A percentile compares a stretch with the other conserved stretches of the same genome.
Evolutionary conservation across 2,888 invertebrate species (phyloP).

Genomic region (Syritta pipiens): DNA sequence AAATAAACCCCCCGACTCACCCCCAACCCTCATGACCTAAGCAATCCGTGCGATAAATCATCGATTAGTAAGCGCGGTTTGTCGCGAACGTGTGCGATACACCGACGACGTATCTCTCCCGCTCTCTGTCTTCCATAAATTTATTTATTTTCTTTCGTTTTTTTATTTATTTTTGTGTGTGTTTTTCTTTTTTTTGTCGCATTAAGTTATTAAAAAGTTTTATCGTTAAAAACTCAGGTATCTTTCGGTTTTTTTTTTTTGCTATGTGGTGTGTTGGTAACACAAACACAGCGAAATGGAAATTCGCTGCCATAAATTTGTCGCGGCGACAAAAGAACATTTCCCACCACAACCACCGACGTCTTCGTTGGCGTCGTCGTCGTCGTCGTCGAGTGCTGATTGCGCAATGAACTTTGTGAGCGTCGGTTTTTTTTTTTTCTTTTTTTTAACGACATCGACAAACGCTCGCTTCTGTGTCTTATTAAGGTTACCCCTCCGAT

Average conservation of each 20-base stretch:
- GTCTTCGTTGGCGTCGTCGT: not conserved
- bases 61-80: slow-evolving; percentile 59
- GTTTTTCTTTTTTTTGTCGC: slow-evolving; percentile 19
- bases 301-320: slow-evolving; percentile 34
- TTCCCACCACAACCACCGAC: not conserved
- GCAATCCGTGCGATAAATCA: slow-evolving; percentile 59
- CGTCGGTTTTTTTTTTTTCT: slow-evolving; percentile 5
- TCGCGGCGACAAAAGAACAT: slow-evolving; percentile 21
- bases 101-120: slow-evolving; percentile 2
- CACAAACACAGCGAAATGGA: slow-evolving; percentile 5
- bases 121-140: slow-evolving; percentile 21
- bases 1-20: no score
- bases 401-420: slow-evolving; percentile 46
- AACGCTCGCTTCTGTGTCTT: no score
- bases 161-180: slow-evolving; percentile 3
- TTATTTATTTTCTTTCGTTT: slow-evolving; percentile 7
- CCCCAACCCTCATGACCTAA: slow-evolving; percentile 52
- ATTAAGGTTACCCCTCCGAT: slow-evolving; percentile 2
- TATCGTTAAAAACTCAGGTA: slow-evolving; percentile 49
- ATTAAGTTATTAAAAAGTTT: slow-evolving; percentile 49
- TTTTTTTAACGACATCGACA: not conserved
- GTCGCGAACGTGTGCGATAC: slow-evolving; percentile 19
- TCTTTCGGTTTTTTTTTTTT: not conserved
- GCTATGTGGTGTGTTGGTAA: not conserved
- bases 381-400: slow-evolving; percentile 33